A percentile compares a stretch with the other conserved stretches of the same genome.
Evolutionary conservation across 2,888 invertebrate genomes (phyloP).

Genomic region (Meliscaeva auricollis): DNA sequence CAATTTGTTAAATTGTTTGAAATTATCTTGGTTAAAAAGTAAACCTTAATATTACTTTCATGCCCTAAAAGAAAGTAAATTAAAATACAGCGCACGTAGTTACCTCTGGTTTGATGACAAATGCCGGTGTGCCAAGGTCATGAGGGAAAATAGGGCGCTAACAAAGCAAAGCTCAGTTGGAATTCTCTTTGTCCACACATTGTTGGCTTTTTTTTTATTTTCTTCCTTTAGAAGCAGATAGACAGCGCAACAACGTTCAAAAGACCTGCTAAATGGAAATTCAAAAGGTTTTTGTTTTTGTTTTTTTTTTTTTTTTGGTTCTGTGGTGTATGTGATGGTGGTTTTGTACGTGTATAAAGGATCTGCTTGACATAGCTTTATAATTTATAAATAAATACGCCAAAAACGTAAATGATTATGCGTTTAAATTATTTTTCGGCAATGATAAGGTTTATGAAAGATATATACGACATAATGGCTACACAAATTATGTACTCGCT

Average conservation of each 20-base stretch:
- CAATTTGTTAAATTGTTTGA: not conserved
- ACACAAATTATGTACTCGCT: no score
- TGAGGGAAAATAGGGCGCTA: not conserved
- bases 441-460: not conserved
- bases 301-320: no score
- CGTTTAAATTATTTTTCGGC: not conserved
- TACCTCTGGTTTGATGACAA: not conserved
- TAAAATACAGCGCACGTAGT: not conserved
- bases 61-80: not conserved
- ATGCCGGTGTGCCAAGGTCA: not conserved
- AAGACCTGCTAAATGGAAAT: not conserved
- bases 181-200: not conserved
- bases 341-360: not conserved
- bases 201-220: not conserved
- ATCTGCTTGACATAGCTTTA: not conserved
- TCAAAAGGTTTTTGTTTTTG: not conserved
- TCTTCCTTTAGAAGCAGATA: not conserved
- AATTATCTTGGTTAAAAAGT: not conserved
- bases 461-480: no score
- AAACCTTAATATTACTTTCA: not conserved
- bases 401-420: not conserved
- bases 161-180: not conserved
- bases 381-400: not conserved
- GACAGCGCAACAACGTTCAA: not conserved
- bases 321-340: not conserved